Evolutionary conservation across 2,797 vertebrate species (phyloP).

Genomic region (Anomalospiza imberbis): DNA sequence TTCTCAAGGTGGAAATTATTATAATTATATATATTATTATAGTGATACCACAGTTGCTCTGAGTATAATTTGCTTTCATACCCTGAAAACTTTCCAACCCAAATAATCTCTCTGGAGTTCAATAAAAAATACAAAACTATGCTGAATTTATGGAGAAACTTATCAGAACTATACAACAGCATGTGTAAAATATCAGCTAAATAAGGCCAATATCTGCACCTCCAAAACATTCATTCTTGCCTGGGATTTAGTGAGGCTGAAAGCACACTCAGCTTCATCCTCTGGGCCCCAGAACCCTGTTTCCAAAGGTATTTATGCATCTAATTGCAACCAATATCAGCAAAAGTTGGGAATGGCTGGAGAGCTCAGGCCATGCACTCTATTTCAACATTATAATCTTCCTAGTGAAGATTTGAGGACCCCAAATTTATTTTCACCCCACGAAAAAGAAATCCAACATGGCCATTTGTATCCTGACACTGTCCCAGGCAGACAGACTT

Average conservation of each 20-base stretch:
- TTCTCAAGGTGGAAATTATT: slow-evolving; percentile 9
- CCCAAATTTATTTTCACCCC: background rate
- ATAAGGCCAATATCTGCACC: background rate
- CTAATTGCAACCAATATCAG: background rate
- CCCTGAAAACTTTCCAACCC: background rate
- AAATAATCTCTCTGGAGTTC: background rate
- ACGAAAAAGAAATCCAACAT: background rate
- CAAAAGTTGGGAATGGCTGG: background rate
- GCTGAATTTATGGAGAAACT: background rate
- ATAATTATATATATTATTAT: background rate
- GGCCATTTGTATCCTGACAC: background rate
- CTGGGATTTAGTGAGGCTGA: background rate
- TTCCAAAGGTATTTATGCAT: background rate
- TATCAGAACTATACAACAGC: background rate
- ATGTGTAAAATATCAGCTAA: background rate
- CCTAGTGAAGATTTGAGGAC: background rate
- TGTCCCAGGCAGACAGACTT: background rate
- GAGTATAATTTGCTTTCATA: slow-evolving; percentile 6
- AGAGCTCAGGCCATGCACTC: background rate
- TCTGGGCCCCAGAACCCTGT: background rate
- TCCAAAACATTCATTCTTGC: background rate
- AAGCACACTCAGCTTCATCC: background rate
- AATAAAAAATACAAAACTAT: background rate
- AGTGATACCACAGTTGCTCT: background rate
- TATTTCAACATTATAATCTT: background rate